Conservation (phyloP, 1,140 invertebrate genomes). For the Drosophila trapezifrons region DNA sequence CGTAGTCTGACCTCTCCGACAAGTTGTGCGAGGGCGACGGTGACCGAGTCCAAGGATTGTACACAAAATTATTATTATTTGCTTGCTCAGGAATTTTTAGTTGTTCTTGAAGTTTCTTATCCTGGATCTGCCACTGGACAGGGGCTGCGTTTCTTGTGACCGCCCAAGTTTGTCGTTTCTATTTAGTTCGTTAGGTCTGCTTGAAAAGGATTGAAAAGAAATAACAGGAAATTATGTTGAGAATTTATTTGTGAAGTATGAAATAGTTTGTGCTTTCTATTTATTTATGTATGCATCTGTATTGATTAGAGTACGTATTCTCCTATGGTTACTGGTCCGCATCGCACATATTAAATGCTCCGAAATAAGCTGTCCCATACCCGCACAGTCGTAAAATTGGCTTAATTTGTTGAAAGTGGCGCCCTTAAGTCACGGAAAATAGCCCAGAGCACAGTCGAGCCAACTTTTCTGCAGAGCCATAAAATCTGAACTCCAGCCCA, state of each 20-base stretch:
- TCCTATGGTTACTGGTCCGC: neutral
- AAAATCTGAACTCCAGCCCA: slow-evolving; percentile 56
- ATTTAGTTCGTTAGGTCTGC: slow-evolving; percentile 19
- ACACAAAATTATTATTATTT: slow-evolving; percentile 72
- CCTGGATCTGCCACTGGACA: slow-evolving; percentile 4
- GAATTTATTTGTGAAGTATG: slow-evolving; percentile 27
- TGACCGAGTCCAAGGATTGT: slow-evolving; percentile 25
- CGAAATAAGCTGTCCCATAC: neutral
- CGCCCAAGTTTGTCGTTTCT: slow-evolving; percentile 17
- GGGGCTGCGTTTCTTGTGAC: slow-evolving; percentile 13
- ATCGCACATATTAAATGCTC: neutral
- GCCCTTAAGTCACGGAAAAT: slow-evolving; percentile 42
- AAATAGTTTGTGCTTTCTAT: slow-evolving; percentile 28
- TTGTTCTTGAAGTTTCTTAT: slow-evolving; percentile 27
- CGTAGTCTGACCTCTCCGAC: slow-evolving; percentile 41
- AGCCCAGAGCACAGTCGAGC: slow-evolving; percentile 23
- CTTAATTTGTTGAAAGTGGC: slow-evolving; percentile 64
- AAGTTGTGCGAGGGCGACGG: neutral
- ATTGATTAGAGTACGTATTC: neutral
- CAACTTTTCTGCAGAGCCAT: slow-evolving; percentile 53
- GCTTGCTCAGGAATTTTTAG: slow-evolving; percentile 60
- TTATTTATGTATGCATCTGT: slow-evolving; percentile 7
- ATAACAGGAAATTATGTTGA: slow-evolving; percentile 50
- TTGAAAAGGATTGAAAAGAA: slow-evolving; percentile 26
- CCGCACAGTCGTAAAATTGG: slow-evolving; percentile 43